These are phyloP conservation scores for Zoanthus sansibaricus DNA, from an alignment of 92 coral and sea anemone genomes.

Conservation along the genomic window DNA sequence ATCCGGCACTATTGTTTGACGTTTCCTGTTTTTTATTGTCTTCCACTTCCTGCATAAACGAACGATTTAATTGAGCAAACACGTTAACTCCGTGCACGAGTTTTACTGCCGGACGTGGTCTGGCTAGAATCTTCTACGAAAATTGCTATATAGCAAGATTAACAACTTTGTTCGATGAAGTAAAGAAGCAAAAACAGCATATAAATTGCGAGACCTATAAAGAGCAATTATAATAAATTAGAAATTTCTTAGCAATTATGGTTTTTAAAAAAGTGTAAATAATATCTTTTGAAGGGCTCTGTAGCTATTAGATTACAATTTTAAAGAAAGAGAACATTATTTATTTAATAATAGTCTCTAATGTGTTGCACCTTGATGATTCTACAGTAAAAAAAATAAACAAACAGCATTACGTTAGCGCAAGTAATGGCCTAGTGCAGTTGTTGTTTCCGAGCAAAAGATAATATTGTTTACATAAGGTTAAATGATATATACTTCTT, in stretches of 20 bases:
- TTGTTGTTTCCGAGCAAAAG: not conserved
- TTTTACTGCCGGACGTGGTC: not conserved
- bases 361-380: no score
- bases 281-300: no score
- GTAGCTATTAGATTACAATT: no score
- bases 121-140: not conserved
- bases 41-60: constrained; percentile 40
- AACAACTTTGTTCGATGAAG: not conserved
- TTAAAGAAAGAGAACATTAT: no score
- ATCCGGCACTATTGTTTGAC: constrained; percentile 22
- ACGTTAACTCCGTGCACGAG: not conserved
- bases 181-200: not conserved
- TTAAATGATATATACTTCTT: not conserved
- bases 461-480: not conserved
- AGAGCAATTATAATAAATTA: no score
- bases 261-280: no score
- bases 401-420: no score
- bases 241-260: no score
- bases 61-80: not conserved
- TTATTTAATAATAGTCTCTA: no score
- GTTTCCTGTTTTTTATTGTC: constrained; percentile 26
- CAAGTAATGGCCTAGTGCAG: not conserved
- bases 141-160: not conserved
- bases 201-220: not conserved
- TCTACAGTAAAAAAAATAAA: no score